Evolutionary conservation across 1,140 invertebrate genomes (phyloP).

Genomic region (Cepaea nemoralis): DNA sequence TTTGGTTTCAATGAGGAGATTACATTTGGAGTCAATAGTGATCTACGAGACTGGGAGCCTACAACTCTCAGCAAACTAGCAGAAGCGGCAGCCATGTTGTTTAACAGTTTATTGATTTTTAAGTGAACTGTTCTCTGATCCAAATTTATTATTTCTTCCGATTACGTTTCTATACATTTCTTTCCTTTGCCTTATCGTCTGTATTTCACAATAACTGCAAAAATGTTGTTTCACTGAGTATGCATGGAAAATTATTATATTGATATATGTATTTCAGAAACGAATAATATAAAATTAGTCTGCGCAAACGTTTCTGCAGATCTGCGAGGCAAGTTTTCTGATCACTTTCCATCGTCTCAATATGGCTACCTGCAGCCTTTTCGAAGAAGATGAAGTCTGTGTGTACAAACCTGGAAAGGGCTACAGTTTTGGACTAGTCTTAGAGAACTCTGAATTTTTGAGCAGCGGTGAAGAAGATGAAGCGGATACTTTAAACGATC

Average conservation of each 20-base stretch:
- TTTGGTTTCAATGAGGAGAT: not conserved
- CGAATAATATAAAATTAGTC: not conserved
- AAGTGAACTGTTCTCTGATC: not conserved
- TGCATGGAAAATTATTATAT: too few species aligned
- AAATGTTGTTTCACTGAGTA: too few species aligned
- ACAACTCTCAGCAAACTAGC: not conserved
- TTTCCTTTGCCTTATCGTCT: not conserved
- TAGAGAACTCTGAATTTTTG: slow-evolving; percentile 88
- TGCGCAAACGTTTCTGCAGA: not conserved
- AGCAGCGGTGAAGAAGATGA: slow-evolving; percentile 83
- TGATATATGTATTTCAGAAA: not conserved
- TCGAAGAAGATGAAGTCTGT: slow-evolving; percentile 92
- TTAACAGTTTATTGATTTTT: too few species aligned
- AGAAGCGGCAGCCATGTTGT: slow-evolving; percentile 45
- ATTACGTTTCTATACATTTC: not conserved
- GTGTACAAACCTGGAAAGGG: slow-evolving; percentile 84
- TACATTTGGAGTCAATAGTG: not conserved
- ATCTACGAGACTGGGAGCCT: not conserved
- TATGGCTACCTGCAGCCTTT: slow-evolving; percentile 76
- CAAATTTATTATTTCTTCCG: not conserved
- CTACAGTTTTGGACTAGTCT: slow-evolving; percentile 90
- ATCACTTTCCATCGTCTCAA: slow-evolving; percentile 31
- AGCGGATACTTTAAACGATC: slow-evolving; percentile 73
- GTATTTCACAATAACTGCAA: not conserved
- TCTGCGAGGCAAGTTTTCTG: not conserved